Base-by-base conservation (phyloP, 2,888 invertebrate species). In the Asteroscopus sphinx region DNA sequence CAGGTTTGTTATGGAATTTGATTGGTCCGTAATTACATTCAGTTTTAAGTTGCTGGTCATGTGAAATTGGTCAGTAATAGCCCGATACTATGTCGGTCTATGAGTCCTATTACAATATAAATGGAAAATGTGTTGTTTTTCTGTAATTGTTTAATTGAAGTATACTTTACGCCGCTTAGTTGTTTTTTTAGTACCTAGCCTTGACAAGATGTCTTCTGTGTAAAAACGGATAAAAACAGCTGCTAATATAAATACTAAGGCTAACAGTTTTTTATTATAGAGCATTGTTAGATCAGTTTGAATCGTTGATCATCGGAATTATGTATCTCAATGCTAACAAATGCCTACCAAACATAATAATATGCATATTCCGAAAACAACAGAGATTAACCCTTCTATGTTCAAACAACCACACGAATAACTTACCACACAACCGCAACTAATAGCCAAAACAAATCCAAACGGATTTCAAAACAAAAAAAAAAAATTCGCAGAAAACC, bases 401-500 rank as follows among this genome's bases (percentile, higher is more conserved):
- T 11, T 48, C 7, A 44, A 65, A 54, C 25, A 35, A 1, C 12
- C 7, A 48, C 44, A 39, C 3, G 8, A 2, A 26, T 12, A 1
- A 49, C 36, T 35, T 37, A 28, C 3, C 39, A 36, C 53, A 33
- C 2, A 41, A 36, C 53, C 51, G 40, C 53, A 44, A 54, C 73
- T 64, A 68, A 63, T 63, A 59, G 45, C 36, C 37, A 37, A 40
- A 49, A 68, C 39, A 62, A 62, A 55, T 67, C 57, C 67, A 52
- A 71, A 75, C 61, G 66, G 67, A 76, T 76, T 72, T 72, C 63
- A 66, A 52, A 65, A 71, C 41, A 41, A 68, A 77, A 76, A 82
- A 84, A 83, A 80, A 69, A 51, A 55, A 79, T 85, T 85, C 80
- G 68, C 61, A 68, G 80, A 83, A 87, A 82, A 86, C 78, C 73